phyloP scores from a whole-genome alignment of 2,113 vertebrate species.

The Scortum barcoo region DNA sequence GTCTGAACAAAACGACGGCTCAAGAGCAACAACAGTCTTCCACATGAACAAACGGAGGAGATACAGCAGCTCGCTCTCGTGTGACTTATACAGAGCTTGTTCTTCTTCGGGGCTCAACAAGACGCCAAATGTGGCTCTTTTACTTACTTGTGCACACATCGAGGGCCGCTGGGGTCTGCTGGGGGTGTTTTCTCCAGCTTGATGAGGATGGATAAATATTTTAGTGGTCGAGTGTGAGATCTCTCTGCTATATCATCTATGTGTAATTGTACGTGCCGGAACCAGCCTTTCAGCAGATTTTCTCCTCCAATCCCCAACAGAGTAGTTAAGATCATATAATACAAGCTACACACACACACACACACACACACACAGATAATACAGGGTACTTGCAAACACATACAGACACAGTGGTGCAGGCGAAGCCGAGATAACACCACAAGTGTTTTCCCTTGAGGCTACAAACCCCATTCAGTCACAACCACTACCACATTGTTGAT shows the following conservation, averaged over 20 bases:
- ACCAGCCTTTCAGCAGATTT: slow-evolving; percentile 67
- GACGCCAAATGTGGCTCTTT: neutral
- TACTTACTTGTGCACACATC: neutral
- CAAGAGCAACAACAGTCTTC: neutral
- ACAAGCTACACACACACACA: slow-evolving; percentile 24
- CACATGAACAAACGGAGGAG: neutral
- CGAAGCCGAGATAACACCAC: slow-evolving; percentile 14
- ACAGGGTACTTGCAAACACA: slow-evolving; percentile 22
- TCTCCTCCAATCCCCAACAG: slow-evolving; percentile 34
- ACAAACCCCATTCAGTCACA: slow-evolving; percentile 55
- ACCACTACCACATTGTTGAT: slow-evolving; percentile 8
- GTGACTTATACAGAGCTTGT: neutral
- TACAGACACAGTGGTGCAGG: neutral
- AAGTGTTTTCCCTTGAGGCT: slow-evolving; percentile 25
- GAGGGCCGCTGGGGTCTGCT: slow-evolving; percentile 15
- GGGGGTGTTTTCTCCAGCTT: slow-evolving; percentile 46
- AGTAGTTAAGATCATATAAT: slow-evolving; percentile 40
- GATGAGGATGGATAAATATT: slow-evolving; percentile 76
- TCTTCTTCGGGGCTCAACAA: neutral
- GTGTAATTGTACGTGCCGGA: slow-evolving; percentile 74
- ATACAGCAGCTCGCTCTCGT: slow-evolving; percentile 1
- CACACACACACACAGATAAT: slow-evolving; percentile 17
- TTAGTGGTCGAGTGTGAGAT: slow-evolving; percentile 68
- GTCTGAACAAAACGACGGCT: neutral
- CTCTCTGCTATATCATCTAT: slow-evolving; percentile 58